Evolutionary conservation across 1,140 invertebrate species (phyloP).

Genomic region (Formica selysi): DNA sequence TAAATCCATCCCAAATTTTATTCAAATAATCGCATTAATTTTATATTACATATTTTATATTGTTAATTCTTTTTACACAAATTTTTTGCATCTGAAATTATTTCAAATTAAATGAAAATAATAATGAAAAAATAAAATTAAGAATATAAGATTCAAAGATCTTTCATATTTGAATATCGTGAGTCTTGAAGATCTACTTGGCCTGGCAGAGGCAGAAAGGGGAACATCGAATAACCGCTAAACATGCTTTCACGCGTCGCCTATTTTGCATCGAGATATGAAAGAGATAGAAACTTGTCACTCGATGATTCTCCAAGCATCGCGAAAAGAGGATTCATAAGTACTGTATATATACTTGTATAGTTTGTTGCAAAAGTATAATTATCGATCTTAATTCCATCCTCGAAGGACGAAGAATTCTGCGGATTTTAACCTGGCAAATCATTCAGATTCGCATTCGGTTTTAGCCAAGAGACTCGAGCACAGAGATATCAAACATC

Average conservation of each 20-base stretch:
- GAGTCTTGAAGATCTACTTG: background rate
- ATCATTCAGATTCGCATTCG: background rate
- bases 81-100: background rate
- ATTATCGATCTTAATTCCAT: background rate
- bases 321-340: conserved; percentile 1
- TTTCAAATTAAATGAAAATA: background rate
- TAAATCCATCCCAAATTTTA: background rate
- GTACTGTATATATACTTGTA: background rate
- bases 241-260: conserved; percentile 66
- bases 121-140: background rate
- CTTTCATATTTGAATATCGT: background rate
- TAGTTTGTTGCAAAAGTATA: background rate
- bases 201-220: conserved; percentile 53
- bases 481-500: background rate
- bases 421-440: background rate
- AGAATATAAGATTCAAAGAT: background rate
- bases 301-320: background rate
- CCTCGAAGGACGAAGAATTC: background rate
- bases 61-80: background rate
- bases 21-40: background rate
- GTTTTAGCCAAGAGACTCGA: background rate
- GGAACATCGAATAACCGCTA: conserved; percentile 57
- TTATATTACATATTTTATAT: background rate
- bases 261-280: conserved; percentile 59
- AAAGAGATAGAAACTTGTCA: conserved; percentile 50